These are phyloP conservation scores for Carapus acus DNA, from an alignment of 2,797 vertebrate species.

Conservation along the genomic window DNA sequence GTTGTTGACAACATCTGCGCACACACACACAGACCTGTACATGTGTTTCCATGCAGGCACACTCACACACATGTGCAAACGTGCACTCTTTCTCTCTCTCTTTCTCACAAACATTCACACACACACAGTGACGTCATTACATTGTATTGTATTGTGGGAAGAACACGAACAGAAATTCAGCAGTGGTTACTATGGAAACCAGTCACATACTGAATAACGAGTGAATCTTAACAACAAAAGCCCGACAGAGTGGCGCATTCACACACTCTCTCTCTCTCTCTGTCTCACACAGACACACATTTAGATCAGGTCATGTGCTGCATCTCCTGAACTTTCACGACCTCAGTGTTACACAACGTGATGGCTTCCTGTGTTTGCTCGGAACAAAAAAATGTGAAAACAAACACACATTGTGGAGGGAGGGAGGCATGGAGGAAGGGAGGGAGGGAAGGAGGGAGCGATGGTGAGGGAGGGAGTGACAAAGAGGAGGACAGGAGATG, in stretches of 20 bases:
- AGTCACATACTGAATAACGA: constrained; percentile 24
- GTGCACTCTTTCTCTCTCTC: background rate
- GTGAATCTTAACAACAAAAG: constrained; percentile 14
- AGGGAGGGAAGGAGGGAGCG: background rate
- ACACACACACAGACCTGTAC: constrained; percentile 19
- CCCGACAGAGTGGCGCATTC: too few relatives aligned
- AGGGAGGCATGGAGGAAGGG: constrained; percentile 21
- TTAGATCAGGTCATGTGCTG: background rate
- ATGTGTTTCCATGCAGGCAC: background rate
- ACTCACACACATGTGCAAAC: constrained; percentile 1
- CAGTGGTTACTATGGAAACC: constrained; percentile 43
- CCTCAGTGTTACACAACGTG: too few relatives aligned
- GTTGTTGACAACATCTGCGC: constrained; percentile 19
- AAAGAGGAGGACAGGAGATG: constrained; percentile 29
- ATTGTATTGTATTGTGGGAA: constrained; percentile 39
- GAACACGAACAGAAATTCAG: constrained; percentile 30
- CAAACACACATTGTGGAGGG: too few relatives aligned
- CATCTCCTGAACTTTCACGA: too few relatives aligned
- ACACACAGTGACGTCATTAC: constrained; percentile 32
- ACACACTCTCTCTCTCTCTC: too few relatives aligned
- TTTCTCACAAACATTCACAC: constrained; percentile 8
- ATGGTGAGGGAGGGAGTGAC: constrained; percentile 19
- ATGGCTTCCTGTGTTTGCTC: too few relatives aligned
- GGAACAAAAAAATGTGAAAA: too few relatives aligned
- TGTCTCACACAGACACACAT: background rate